Evolutionary conservation across 2,888 invertebrate genomes (phyloP).

Genomic region (Diachrysia chrysitis): DNA sequence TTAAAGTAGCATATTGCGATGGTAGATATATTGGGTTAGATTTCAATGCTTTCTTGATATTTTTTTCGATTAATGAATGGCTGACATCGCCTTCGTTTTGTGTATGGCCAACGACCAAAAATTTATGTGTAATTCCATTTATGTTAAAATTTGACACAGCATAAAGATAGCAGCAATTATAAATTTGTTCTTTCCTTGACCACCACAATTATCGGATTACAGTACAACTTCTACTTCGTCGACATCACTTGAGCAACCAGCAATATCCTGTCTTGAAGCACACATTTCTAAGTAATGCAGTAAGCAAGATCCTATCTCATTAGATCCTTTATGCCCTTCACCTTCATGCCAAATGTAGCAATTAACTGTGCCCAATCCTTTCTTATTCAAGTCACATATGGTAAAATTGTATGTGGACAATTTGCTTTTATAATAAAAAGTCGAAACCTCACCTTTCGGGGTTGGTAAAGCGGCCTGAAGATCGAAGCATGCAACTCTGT

Average conservation of each 20-base stretch:
- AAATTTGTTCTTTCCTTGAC: conserved; percentile 24
- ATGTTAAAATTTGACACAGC: conserved; percentile 10
- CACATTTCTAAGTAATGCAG: conserved; percentile 19
- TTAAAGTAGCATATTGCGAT: no score
- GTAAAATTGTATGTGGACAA: no score
- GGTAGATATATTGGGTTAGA: no score
- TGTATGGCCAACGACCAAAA: no score
- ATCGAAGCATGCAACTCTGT: no score
- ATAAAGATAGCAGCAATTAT: conserved; percentile 28
- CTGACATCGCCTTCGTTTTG: no score
- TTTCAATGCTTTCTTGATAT: no score
- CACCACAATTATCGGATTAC: conserved; percentile 25
- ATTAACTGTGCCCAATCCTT: conserved; percentile 23
- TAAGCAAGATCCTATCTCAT: conserved; percentile 22
- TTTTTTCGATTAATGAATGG: no score
- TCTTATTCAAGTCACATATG: conserved; percentile 13
- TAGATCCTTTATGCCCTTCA: conserved; percentile 25
- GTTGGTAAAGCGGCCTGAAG: conserved; percentile 16
- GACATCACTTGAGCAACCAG: conserved; percentile 18
- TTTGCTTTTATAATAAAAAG: conserved; percentile 22
- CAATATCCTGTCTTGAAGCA: conserved; percentile 22
- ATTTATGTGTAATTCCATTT: neutral
- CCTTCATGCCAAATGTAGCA: conserved; percentile 26
- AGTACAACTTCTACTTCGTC: conserved; percentile 25
- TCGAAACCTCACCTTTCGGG: conserved; percentile 23